Base-by-base conservation (phyloP, 2,888 invertebrate genomes). In the Eupithecia subumbrata region DNA sequence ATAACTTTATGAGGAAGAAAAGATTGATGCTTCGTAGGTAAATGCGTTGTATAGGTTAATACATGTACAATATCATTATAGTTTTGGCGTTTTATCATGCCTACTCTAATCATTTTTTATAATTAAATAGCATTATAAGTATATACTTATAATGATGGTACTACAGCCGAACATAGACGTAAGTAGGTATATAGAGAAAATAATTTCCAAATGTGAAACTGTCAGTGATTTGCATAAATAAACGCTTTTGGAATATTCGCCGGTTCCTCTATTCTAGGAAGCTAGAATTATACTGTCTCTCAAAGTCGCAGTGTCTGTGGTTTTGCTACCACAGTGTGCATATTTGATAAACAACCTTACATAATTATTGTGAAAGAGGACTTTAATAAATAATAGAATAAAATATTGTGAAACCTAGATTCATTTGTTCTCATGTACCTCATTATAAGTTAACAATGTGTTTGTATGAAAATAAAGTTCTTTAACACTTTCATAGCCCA, bases 211-310 rank as follows among this genome's bases (percentile, higher is more conserved):
- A 67, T 70, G 52, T 69, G 66, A 68, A 67, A 52, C 72, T 74
- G 63, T 16, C 60, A 73, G 73, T 67, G 70, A 30, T 73, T 76
- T 73, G 73, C 76, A 76, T 73, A 73, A 71, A 52, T 63, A 71
- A 71, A 52, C 73, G 30, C 30, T 60, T 37, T 40, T 63, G n/a
- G 63, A 68, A 71, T 73, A 73, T 76, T 68, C 67, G 63, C 67
- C 45, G 69, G 73, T 52, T 63, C 48, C 71, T 52, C 73, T 69
- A 64, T 75, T 72, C 72, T 52, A 63, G 71, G 40, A 71, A 48
- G 76, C 70, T 67, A 71, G 76, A 52, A 70, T 73, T 74, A 66
- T 60, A 67, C 66, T 73, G 60, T 73, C 71, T 72, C 30, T 75
- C 71, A 73, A 71, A 72, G 64, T 63, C 40, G 12, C 30, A 72